phyloP scores from a whole-genome alignment of 2,888 invertebrate species.

The Oligia strigilis region DNA sequence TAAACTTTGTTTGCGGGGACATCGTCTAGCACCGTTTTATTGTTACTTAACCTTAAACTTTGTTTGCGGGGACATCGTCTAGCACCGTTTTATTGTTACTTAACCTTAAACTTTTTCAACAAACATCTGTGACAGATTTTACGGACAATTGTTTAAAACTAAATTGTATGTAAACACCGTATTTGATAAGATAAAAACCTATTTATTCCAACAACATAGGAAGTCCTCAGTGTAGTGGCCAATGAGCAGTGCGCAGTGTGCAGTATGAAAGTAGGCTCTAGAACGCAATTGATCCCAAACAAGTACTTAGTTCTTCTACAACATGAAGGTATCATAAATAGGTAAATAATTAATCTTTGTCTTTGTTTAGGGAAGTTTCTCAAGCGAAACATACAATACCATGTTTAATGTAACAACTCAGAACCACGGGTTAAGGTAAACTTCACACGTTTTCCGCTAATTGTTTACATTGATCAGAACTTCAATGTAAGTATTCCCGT shows the following conservation, averaged over 20 bases:
- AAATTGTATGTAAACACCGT: background rate
- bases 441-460: slow-evolving; percentile 38
- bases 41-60: no score
- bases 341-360: background rate
- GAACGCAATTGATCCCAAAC: background rate
- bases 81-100: no score
- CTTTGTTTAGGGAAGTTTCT: background rate
- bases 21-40: no score
- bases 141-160: background rate
- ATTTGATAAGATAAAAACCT: background rate
- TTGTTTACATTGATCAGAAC: slow-evolving; percentile 47
- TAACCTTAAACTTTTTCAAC: no score
- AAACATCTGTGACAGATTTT: background rate
- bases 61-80: no score
- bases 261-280: background rate
- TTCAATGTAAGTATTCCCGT: slow-evolving; percentile 37
- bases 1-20: no score
- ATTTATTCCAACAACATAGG: background rate
- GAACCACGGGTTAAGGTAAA: slow-evolving; percentile 32
- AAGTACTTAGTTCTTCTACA: background rate
- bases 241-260: background rate
- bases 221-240: no score
- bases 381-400: background rate
- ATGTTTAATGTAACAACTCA: background rate
- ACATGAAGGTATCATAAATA: background rate